phyloP scores from a whole-genome alignment of 23 tunicate genomes.

The Clavelina lepadiformis region DNA sequence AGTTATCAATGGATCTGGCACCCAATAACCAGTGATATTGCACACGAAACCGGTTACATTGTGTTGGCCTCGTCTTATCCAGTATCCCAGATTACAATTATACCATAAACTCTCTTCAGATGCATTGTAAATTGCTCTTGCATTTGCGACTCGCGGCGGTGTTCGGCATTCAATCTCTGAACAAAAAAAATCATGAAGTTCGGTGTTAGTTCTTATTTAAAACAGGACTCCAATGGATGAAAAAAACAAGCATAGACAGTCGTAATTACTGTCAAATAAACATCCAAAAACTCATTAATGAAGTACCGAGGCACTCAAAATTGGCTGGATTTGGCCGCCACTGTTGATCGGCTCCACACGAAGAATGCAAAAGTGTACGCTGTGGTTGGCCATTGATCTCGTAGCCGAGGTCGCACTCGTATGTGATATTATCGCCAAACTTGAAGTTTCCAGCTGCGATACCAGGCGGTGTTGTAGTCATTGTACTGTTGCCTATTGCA shows the following conservation, averaged over 20 bases:
- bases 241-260: neutral
- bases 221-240: neutral
- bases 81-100: slow-evolving; percentile 46
- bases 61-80: slow-evolving; percentile 49
- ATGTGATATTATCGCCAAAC: slow-evolving; percentile 22
- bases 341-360: slow-evolving; percentile 23
- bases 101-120: slow-evolving; percentile 9
- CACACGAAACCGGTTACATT: slow-evolving; percentile 35
- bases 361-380: neutral
- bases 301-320: slow-evolving; percentile 35
- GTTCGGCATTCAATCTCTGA: slow-evolving; percentile 35
- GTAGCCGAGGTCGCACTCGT: slow-evolving; percentile 30
- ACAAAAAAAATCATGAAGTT: neutral
- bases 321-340: slow-evolving; percentile 55
- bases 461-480: slow-evolving; percentile 22
- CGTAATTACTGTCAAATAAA: neutral
- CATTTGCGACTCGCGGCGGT: slow-evolving; percentile 42
- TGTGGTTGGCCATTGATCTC: slow-evolving; percentile 22
- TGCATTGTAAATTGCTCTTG: slow-evolving; percentile 11
- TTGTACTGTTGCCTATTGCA: slow-evolving; percentile 9
- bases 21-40: slow-evolving; percentile 32
- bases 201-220: neutral
- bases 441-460: slow-evolving; percentile 20
- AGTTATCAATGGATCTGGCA: slow-evolving; percentile 39
- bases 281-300: neutral